Base-by-base conservation (phyloP, 2,113 vertebrate species). In the Chamaea fasciata region DNA sequence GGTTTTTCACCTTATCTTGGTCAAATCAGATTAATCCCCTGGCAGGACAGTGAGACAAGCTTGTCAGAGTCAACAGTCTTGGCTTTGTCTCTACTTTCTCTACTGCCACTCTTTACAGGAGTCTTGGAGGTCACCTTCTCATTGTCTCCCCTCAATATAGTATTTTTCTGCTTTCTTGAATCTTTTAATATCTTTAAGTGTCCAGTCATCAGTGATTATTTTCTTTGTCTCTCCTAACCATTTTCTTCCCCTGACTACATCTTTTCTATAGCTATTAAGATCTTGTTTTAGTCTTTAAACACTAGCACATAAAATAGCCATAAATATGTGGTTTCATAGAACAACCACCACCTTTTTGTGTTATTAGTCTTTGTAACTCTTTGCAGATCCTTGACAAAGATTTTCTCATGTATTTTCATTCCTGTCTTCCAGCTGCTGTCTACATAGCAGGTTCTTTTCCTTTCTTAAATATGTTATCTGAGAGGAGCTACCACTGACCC, bases 221-320 rank as follows among this genome's bases (percentile, higher is more conserved):
- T 84, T 87, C 52, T 57, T 87, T 44, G 50, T 75, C 52, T 67
- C 7, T 63, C 18, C 50, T 57, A 57, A 73, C 6, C 8, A 42
- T 63, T 87, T 87, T 75, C 33, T 52, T 46, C 12, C n/a, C 41
- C 35, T 78, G 35, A 46, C 35, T 49, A 31, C 7, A 13, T 67
- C 37, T 30, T 80, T 92, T 44, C 24, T 62, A 49, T 28, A 89
- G 17, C 42, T 78, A 12, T 65, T 27, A 73, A 87, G 46, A 35
- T 49, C 47, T 81, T 74, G 7, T 81, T n/a, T 70, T 53, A 24
- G 19, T 83, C 41, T 89, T 89, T 70, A 67, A 82, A 94, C 24
- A 59, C 8, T 15, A 70, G 23, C 16, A 26, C 33, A 63, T 53
- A 50, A 89, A 83, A 55, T 30, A 86, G 23, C 23, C 17, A 23